These are phyloP conservation scores for Sisyra terminalis DNA, from an alignment of 2,888 invertebrate genomes.

Conservation along the genomic window DNA sequence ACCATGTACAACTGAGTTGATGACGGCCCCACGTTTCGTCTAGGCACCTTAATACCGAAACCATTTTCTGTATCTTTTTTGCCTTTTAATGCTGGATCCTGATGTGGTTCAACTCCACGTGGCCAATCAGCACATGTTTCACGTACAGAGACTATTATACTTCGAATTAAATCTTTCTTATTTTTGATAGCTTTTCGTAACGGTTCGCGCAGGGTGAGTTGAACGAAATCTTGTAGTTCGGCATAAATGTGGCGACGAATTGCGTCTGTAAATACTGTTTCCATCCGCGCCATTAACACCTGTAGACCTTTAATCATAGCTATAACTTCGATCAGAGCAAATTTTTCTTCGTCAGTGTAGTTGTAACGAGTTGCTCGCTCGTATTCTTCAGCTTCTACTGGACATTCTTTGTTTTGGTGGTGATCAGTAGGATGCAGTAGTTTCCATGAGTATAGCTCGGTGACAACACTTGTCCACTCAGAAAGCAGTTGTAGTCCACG, in stretches of 20 bases:
- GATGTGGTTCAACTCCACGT: conserved; percentile 75
- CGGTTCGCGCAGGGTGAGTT: conserved; percentile 75
- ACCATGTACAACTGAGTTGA: conserved; percentile 97
- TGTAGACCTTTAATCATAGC: conserved; percentile 94
- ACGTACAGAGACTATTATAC: conserved; percentile 91
- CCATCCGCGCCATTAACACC: conserved; percentile 91
- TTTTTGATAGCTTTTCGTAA: conserved; percentile 93
- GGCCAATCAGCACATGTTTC: conserved; percentile 97
- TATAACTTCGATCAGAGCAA: conserved; percentile 93
- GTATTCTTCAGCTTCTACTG: conserved; percentile 93
- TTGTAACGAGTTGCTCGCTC: conserved; percentile 79
- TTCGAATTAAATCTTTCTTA: conserved; percentile 88
- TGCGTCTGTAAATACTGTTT: conserved; percentile 87
- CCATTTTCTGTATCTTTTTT: conserved; percentile 89
- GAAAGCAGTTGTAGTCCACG: conserved; percentile 85
- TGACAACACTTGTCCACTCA: conserved; percentile 93
- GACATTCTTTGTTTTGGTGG: conserved; percentile 87
- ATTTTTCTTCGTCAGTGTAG: conserved; percentile 93
- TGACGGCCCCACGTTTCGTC: conserved; percentile 84
- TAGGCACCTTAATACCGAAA: conserved; percentile 80
- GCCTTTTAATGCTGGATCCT: conserved; percentile 82
- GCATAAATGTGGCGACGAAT: conserved; percentile 86
- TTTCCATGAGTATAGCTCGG: conserved; percentile 96
- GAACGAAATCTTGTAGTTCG: conserved; percentile 94
- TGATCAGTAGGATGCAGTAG: conserved; percentile 94